These are phyloP conservation scores for Hemiprocne comata DNA, from an alignment of 2,113 vertebrate species.

Conservation along the genomic window DNA sequence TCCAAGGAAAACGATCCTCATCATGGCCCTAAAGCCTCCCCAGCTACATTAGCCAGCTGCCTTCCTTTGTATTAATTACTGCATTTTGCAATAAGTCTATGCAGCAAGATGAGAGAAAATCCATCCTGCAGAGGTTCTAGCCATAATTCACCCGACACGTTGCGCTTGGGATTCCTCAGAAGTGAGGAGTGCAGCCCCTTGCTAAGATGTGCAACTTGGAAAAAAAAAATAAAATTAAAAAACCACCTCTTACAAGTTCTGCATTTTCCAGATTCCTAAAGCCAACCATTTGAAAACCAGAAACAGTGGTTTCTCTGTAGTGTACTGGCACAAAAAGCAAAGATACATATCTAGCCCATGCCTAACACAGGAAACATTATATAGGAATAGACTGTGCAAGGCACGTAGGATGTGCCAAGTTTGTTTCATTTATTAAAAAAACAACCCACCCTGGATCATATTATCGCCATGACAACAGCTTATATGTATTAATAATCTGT, in stretches of 20 bases:
- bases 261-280: constrained; percentile 6
- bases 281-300: neutral
- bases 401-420: neutral
- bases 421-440: neutral
- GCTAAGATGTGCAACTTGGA: neutral
- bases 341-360: neutral
- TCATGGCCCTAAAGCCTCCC: neutral
- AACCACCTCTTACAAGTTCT: neutral
- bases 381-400: neutral
- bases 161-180: neutral
- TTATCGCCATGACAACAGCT: constrained; percentile 59
- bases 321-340: neutral
- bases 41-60: neutral
- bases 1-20: neutral
- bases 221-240: neutral
- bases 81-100: neutral
- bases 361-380: neutral
- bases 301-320: neutral
- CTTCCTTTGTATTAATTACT: neutral
- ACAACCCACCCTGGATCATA: neutral
- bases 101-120: neutral
- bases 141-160: neutral
- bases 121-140: neutral
- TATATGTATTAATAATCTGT: constrained; percentile 15
- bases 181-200: neutral